These are phyloP conservation scores for Spilogale gracilis DNA, from an alignment of 2,113 vertebrate genomes.

Conservation along the genomic window DNA sequence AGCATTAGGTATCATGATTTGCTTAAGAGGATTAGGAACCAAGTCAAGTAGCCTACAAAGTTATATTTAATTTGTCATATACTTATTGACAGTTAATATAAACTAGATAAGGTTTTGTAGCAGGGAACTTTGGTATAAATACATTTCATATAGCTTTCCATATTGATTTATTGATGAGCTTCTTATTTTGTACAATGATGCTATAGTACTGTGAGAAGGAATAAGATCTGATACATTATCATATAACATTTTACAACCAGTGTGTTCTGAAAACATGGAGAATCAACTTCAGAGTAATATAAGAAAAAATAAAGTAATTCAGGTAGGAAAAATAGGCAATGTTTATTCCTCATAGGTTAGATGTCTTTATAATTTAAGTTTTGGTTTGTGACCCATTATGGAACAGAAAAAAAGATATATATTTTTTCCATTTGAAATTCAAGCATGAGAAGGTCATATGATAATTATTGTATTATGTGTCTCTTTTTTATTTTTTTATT, in stretches of 20 bases:
- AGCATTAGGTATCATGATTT: neutral
- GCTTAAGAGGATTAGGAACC: neutral
- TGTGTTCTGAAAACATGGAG: neutral
- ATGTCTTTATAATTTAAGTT: neutral
- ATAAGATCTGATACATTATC: neutral
- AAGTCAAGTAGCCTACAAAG: neutral
- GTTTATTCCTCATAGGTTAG: neutral
- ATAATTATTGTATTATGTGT: neutral
- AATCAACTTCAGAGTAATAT: neutral
- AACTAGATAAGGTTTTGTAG: neutral
- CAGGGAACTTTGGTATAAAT: neutral
- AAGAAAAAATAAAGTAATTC: neutral
- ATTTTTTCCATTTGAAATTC: neutral
- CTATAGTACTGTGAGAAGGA: neutral
- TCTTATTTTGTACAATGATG: neutral
- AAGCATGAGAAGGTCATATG: neutral
- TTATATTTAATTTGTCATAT: constrained; percentile 35
- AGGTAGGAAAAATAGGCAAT: neutral
- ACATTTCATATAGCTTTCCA: neutral
- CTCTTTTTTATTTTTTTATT: neutral
- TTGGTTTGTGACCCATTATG: neutral
- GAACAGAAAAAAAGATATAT: neutral
- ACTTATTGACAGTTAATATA: neutral
- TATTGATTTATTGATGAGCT: neutral
- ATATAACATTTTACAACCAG: neutral